Evolutionary conservation across 2,113 vertebrate genomes (phyloP).

Genomic region (Nothobranchius furzeri): DNA sequence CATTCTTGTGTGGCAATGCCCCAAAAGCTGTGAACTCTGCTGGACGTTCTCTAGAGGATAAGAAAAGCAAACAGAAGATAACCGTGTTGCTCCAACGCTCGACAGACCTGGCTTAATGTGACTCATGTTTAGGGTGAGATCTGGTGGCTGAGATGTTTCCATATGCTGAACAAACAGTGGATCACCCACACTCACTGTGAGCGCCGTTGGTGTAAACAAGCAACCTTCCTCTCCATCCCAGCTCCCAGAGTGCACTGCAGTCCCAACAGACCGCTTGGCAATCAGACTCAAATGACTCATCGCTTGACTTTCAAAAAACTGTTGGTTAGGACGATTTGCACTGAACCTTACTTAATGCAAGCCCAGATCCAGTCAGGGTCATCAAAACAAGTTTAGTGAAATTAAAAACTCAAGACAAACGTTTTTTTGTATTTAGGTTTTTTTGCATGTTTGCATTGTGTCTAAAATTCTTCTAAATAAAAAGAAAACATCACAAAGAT

Average conservation of each 20-base stretch:
- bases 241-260: slow-evolving; percentile 52
- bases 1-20: neutral
- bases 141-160: slow-evolving; percentile 67
- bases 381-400: slow-evolving; percentile 28
- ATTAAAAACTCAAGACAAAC: no score
- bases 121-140: slow-evolving; percentile 62
- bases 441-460: slow-evolving; percentile 21
- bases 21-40: neutral
- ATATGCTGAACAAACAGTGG: slow-evolving; percentile 72
- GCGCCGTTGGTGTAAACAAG: slow-evolving; percentile 22
- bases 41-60: slow-evolving; percentile 57
- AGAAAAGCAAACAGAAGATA: slow-evolving; percentile 71
- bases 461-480: no score
- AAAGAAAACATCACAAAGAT: no score
- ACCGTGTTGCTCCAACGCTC: slow-evolving; percentile 57
- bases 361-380: neutral
- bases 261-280: slow-evolving; percentile 71
- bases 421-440: no score
- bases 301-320: slow-evolving; percentile 34
- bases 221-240: slow-evolving; percentile 18
- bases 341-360: slow-evolving; percentile 11
- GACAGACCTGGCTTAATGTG: slow-evolving; percentile 61
- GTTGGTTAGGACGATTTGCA: slow-evolving; percentile 66
- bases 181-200: slow-evolving; percentile 21
- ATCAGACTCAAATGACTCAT: slow-evolving; percentile 64